phyloP scores from a whole-genome alignment of 2,888 invertebrate genomes.

The Rhynchonema sp. region DNA sequence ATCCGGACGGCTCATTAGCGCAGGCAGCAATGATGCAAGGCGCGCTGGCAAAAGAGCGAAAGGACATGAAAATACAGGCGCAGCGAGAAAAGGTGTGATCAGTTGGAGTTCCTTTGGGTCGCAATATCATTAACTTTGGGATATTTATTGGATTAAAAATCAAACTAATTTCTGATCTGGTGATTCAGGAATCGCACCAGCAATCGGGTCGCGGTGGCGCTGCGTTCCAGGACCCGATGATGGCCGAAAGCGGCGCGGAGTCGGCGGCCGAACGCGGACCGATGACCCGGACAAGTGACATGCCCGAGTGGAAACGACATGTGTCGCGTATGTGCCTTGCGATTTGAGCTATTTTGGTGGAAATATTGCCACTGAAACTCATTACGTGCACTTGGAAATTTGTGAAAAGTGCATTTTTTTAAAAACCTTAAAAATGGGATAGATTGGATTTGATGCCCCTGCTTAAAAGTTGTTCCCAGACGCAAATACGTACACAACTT shows the following conservation, averaged over 20 bases:
- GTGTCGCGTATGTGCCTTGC: conserved; percentile 77
- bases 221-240: conserved; percentile 1
- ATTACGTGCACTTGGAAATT: too few species aligned
- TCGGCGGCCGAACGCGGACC: not conserved
- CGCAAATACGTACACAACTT: too few species aligned
- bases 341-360: too few species aligned
- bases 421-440: too few species aligned
- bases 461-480: too few species aligned
- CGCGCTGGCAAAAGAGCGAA: conserved; percentile 81
- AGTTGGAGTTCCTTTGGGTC: not conserved
- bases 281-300: conserved; percentile 37
- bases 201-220: not conserved
- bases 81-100: conserved; percentile 33
- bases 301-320: conserved; percentile 98
- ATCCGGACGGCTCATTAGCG: conserved; percentile 93
- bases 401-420: too few species aligned
- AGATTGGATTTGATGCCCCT: too few species aligned
- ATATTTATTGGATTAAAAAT: too few species aligned
- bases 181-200: not conserved
- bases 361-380: too few species aligned
- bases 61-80: conserved; percentile 73
- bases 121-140: not conserved
- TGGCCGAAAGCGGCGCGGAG: not conserved
- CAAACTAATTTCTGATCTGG: not conserved
- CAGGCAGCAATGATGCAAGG: conserved; percentile 99